phyloP scores from a whole-genome alignment of 1,140 invertebrate species.

The Pseudomyrmex sp. region DNA sequence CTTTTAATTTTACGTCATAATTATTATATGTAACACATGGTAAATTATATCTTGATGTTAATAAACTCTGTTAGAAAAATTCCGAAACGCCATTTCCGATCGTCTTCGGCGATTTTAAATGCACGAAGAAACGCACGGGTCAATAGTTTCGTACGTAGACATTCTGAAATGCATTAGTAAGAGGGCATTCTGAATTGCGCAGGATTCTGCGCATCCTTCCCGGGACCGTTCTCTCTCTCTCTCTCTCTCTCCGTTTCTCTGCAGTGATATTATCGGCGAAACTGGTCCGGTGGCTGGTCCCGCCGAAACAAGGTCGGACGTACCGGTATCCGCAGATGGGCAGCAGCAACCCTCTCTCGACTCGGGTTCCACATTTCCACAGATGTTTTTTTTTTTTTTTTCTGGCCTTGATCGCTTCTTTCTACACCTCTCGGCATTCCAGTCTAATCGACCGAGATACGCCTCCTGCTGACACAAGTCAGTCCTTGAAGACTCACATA shows the following conservation, averaged over 20 bases:
- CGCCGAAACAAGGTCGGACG: conserved; percentile 31
- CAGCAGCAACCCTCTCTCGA: conserved; percentile 25
- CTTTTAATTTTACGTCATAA: too few species aligned
- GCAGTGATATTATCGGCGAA: conserved; percentile 36
- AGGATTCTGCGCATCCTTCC: conserved; percentile 22
- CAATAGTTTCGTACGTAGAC: neutral
- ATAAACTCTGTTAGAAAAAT: too few species aligned
- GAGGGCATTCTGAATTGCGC: neutral
- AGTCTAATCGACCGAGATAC: conserved; percentile 66
- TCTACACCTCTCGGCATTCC: conserved; percentile 69
- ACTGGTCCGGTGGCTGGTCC: conserved; percentile 21
- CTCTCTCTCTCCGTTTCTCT: neutral
- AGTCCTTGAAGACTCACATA: neutral
- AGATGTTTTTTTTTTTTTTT: conserved; percentile 23
- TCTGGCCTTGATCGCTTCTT: conserved; percentile 64
- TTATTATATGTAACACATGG: too few species aligned
- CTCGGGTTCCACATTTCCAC: conserved; percentile 35
- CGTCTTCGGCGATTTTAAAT: neutral
- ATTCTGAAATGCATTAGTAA: conserved; percentile 12
- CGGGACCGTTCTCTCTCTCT: neutral
- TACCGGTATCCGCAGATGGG: neutral
- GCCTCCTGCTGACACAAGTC: conserved; percentile 37
- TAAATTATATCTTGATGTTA: too few species aligned
- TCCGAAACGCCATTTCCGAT: too few species aligned
- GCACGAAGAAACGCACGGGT: neutral